phyloP scores from a whole-genome alignment of 2,888 invertebrate species.

The Gnatocerus cornutus region DNA sequence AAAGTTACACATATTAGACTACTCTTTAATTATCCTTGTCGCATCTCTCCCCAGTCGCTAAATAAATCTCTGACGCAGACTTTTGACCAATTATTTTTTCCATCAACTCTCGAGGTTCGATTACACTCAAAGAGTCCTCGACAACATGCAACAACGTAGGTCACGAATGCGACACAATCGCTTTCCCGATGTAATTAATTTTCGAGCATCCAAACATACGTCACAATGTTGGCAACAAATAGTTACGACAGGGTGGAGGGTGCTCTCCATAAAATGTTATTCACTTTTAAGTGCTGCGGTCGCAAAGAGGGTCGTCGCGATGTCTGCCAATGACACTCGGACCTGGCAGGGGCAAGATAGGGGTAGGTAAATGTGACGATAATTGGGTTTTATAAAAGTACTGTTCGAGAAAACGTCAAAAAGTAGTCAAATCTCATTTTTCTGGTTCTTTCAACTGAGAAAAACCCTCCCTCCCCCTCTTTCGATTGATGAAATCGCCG shows the following conservation, averaged over 20 bases:
- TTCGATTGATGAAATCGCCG: slow-evolving; percentile 23
- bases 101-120: slow-evolving; percentile 21
- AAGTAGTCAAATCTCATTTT: too few species aligned
- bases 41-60: background rate
- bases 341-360: slow-evolving; percentile 19
- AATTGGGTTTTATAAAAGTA: background rate
- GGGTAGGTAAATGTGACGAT: background rate
- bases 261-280: slow-evolving; percentile 63
- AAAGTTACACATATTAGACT: too few species aligned
- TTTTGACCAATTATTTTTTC: slow-evolving; percentile 36
- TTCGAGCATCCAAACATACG: slow-evolving; percentile 38
- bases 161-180: slow-evolving; percentile 45
- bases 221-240: slow-evolving; percentile 44
- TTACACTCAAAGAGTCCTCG: slow-evolving; percentile 20
- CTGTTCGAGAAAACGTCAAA: background rate
- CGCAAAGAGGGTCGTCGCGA: slow-evolving; percentile 50
- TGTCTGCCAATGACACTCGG: slow-evolving; percentile 41
- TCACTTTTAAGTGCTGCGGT: slow-evolving; percentile 66
- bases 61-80: slow-evolving; percentile 16
- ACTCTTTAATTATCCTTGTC: background rate
- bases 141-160: slow-evolving; percentile 43
- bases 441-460: too few species aligned
- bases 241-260: slow-evolving; percentile 48
- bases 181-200: slow-evolving; percentile 45
- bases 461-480: background rate